phyloP scores from a whole-genome alignment of 2,888 invertebrate species.

The Cerastis leucographa region DNA sequence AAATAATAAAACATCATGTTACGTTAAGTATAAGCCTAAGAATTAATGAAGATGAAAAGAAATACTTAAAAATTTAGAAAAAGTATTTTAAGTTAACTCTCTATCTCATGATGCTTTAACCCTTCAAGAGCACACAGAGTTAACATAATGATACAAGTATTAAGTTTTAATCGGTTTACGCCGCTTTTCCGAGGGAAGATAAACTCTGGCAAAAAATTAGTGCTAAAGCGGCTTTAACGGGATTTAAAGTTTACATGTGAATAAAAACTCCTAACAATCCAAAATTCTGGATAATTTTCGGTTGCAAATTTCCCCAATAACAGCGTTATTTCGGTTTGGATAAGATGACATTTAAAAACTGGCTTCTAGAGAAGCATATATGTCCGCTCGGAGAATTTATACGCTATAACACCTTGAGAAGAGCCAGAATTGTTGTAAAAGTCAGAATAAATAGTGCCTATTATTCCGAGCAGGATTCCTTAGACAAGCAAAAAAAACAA shows the following conservation, averaged over 20 bases:
- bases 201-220: neutral
- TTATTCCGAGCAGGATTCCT: neutral
- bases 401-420: neutral
- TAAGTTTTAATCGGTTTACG: neutral
- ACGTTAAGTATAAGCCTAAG: neutral
- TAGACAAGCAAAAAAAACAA: neutral
- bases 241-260: neutral
- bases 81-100: neutral
- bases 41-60: neutral
- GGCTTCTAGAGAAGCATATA: neutral
- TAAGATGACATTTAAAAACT: conserved; percentile 1
- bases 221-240: neutral
- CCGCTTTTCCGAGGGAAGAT: neutral
- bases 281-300: neutral
- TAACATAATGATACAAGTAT: neutral
- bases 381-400: neutral
- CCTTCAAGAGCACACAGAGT: neutral
- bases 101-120: neutral
- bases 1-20: neutral
- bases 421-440: neutral
- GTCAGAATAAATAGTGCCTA: neutral
- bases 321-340: neutral
- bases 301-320: neutral
- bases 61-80: neutral
- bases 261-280: neutral